Conservation (phyloP, 2,113 vertebrate genomes). For the Hippocampus zosterae region DNA sequence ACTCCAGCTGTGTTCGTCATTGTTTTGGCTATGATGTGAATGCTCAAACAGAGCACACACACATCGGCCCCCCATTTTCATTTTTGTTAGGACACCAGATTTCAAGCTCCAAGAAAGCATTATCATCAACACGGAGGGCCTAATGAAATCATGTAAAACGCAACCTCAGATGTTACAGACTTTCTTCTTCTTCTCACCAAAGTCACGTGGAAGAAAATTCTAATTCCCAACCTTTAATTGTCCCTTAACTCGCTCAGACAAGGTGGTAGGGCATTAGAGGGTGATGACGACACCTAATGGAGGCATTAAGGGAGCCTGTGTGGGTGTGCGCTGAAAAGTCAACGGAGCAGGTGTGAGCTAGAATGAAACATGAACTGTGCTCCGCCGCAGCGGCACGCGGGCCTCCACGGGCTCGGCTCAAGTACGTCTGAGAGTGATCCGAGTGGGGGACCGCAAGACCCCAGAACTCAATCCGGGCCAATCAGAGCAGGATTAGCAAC, state of each 20-base stretch:
- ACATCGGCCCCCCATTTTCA: slow-evolving; percentile 8
- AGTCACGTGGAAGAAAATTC: slow-evolving; percentile 49
- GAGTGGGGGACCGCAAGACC: slow-evolving; percentile 39
- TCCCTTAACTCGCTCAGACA: slow-evolving; percentile 58
- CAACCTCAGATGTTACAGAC: too few relatives aligned
- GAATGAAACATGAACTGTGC: slow-evolving; percentile 67
- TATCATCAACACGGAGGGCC: not conserved
- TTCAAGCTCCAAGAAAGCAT: not conserved
- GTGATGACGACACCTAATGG: slow-evolving; percentile 69
- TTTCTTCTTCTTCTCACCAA: not conserved
- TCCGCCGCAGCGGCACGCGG: slow-evolving; percentile 36
- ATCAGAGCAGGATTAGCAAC: slow-evolving; percentile 58
- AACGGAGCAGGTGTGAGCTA: slow-evolving; percentile 68
- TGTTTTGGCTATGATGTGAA: not conserved
- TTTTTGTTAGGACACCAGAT: not conserved
- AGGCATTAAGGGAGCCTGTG: slow-evolving; percentile 58
- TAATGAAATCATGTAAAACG: not conserved
- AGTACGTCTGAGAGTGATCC: slow-evolving; percentile 32
- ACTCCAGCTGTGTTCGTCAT: not conserved
- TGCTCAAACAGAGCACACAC: slow-evolving; percentile 6
- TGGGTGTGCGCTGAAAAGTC: slow-evolving; percentile 53
- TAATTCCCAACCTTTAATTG: slow-evolving; percentile 64
- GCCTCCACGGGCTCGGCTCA: slow-evolving; percentile 48
- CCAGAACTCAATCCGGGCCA: slow-evolving; percentile 46
- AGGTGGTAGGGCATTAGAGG: slow-evolving; percentile 58